Percentiles rank a stretch among this genome's conserved stretches.
phyloP scores from a whole-genome alignment of 2,113 vertebrate species.

The Erythrolamprus reginae region DNA sequence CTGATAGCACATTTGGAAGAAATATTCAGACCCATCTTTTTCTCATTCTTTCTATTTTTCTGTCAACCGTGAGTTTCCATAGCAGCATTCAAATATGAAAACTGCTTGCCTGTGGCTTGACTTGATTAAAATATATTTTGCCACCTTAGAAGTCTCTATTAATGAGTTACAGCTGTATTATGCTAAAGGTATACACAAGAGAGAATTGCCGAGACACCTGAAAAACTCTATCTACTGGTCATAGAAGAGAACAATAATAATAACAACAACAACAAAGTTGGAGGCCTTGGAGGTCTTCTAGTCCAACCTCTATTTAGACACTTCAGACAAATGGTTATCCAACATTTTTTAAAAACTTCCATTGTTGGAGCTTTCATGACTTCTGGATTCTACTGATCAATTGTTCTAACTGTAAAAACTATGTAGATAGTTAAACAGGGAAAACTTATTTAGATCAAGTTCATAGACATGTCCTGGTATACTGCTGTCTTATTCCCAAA shows the following conservation, averaged over 20 bases:
- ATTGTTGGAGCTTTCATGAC: too few species aligned
- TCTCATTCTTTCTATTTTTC: background rate
- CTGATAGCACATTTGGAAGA: background rate
- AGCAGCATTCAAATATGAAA: background rate
- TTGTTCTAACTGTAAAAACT: too few species aligned
- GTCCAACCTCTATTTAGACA: too few species aligned
- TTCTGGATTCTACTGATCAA: too few species aligned
- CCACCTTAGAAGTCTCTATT: background rate
- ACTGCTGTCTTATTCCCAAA: background rate
- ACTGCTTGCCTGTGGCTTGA: background rate
- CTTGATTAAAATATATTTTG: background rate
- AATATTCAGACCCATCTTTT: background rate
- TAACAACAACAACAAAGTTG: too few species aligned
- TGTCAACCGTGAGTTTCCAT: background rate
- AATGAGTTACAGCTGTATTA: background rate
- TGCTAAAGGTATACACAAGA: background rate
- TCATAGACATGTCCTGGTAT: background rate
- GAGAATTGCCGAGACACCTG: background rate
- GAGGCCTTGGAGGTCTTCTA: too few species aligned
- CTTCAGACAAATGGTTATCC: too few species aligned
- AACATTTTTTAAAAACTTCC: too few species aligned
- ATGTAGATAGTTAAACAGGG: background rate
- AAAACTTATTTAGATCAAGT: background rate
- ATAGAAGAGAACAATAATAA: background rate
- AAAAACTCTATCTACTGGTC: background rate